Evolutionary conservation across 2,113 vertebrate genomes (phyloP).

Genomic region (Myotis yumanensis): DNA sequence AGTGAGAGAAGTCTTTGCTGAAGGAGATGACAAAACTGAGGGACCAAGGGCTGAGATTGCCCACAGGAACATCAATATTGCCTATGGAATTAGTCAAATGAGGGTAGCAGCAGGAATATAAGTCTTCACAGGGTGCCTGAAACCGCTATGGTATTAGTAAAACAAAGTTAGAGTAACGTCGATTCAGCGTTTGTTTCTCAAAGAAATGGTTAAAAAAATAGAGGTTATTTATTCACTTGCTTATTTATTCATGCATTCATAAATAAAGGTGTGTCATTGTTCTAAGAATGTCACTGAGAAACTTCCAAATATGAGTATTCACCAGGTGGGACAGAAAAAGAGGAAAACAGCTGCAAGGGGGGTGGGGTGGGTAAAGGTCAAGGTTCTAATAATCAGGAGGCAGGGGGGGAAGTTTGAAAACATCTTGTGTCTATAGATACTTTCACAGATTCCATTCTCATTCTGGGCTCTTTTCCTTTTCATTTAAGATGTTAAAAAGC

Average conservation of each 20-base stretch:
- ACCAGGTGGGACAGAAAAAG: neutral
- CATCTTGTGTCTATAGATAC: neutral
- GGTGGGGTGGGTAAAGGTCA: fast-evolving
- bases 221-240: neutral
- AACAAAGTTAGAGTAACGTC: neutral
- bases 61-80: neutral
- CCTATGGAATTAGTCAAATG: neutral
- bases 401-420: neutral
- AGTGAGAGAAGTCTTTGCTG: neutral
- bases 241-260: neutral
- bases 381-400: neutral
- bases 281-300: neutral
- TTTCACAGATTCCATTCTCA: neutral
- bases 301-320: neutral
- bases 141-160: neutral
- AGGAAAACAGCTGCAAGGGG: neutral
- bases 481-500: neutral
- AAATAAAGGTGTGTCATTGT: neutral
- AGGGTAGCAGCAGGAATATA: fast-evolving
- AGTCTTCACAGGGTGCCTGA: neutral
- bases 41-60: neutral
- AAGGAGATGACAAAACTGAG: neutral
- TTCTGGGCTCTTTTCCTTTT: conserved; percentile 33
- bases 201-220: neutral
- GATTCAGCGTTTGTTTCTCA: neutral